These are phyloP conservation scores for Drosophila neoperkinsi DNA, from an alignment of 2,888 invertebrate genomes.

Conservation along the genomic window DNA sequence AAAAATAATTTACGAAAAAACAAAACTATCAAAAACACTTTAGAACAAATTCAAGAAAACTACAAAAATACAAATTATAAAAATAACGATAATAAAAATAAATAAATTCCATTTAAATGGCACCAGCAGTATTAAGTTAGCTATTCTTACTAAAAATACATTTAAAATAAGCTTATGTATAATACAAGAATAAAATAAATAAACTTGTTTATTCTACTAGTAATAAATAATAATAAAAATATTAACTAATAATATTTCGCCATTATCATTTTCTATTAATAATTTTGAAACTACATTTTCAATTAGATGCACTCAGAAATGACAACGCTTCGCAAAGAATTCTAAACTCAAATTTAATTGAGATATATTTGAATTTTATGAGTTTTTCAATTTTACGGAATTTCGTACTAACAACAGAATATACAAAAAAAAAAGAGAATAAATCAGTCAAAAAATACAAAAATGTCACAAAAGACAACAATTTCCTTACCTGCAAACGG, in stretches of 20 bases:
- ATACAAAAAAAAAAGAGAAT: no score
- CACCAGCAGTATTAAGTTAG: neutral
- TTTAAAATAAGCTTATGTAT: neutral
- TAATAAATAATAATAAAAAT: no score
- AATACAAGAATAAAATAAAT: neutral
- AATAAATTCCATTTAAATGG: neutral
- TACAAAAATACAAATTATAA: neutral
- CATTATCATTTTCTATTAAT: neutral
- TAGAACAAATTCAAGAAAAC: neutral
- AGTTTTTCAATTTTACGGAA: neutral
- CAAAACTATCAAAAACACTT: conserved; percentile 35
- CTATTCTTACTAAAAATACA: neutral
- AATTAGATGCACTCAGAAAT: neutral
- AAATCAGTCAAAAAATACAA: no score
- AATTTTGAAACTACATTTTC: neutral
- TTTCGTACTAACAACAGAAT: neutral
- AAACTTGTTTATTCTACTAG: neutral
- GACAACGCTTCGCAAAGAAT: neutral
- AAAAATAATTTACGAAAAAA: neutral
- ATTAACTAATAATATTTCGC: no score
- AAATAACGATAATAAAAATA: neutral
- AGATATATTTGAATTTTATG: neutral
- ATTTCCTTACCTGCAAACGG: neutral
- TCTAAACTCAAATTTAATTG: neutral
- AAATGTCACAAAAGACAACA: no score